phyloP scores from a whole-genome alignment of 1,140 invertebrate species.

The Akabosia matsudoensis region DNA sequence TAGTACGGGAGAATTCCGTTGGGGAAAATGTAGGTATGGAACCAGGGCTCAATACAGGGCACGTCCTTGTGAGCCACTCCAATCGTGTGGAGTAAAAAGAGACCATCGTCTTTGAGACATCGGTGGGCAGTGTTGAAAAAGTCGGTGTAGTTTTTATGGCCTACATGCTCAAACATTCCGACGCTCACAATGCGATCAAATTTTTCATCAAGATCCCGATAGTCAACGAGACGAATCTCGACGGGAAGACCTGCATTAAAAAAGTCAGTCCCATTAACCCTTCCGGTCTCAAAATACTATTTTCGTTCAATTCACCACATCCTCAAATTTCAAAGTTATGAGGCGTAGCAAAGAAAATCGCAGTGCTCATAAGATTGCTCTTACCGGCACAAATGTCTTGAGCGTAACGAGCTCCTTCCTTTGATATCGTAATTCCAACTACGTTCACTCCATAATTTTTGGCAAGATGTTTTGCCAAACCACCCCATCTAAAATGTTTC shows the following conservation, averaged over 20 bases:
- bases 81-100: constrained; percentile 44
- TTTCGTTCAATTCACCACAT: too few relatives aligned
- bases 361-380: neutral
- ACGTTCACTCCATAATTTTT: constrained; percentile 38
- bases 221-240: constrained; percentile 37
- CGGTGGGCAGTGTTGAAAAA: constrained; percentile 40
- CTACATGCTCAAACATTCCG: constrained; percentile 46
- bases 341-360: neutral
- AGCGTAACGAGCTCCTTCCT: constrained; percentile 34
- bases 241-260: constrained; percentile 29
- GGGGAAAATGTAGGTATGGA: constrained; percentile 44
- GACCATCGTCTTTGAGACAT: constrained; percentile 40
- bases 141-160: constrained; percentile 36
- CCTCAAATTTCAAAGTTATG: too few relatives aligned
- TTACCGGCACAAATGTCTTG: constrained; percentile 21
- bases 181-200: constrained; percentile 44
- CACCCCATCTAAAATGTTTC: constrained; percentile 48
- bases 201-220: constrained; percentile 42
- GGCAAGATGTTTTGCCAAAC: constrained; percentile 35
- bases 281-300: too few relatives aligned
- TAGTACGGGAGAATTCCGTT: constrained; percentile 42
- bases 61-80: constrained; percentile 36
- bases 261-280: too few relatives aligned
- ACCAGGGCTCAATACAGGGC: constrained; percentile 33
- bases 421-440: constrained; percentile 40